Conservation (phyloP, 2,797 vertebrate species). For the Myiotriccus ornatus region DNA sequence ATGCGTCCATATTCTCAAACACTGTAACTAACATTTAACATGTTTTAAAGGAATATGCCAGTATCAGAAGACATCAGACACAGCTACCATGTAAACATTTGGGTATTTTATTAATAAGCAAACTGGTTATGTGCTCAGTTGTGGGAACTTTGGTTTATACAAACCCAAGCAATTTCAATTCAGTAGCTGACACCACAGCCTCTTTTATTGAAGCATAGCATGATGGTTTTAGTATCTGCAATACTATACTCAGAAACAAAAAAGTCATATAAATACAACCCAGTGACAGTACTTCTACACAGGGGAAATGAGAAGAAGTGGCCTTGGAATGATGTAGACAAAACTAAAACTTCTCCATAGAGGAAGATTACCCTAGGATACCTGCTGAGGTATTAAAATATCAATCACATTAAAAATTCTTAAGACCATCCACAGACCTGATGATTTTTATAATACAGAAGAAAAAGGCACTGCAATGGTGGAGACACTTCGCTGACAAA, state of each 20-base stretch:
- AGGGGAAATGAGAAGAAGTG: background rate
- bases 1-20: background rate
- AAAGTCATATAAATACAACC: background rate
- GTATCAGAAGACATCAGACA: background rate
- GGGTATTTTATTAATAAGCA: background rate
- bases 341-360: background rate
- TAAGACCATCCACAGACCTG: background rate
- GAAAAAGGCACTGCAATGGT: background rate
- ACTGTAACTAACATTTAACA: background rate
- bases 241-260: background rate
- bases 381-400: background rate
- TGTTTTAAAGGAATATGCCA: background rate
- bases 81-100: background rate
- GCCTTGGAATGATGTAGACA: background rate
- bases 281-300: background rate
- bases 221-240: background rate
- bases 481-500: background rate
- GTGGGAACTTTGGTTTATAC: background rate
- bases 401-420: background rate
- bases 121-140: background rate
- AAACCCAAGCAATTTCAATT: background rate
- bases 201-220: background rate
- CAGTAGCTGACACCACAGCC: background rate
- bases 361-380: background rate
- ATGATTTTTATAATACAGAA: background rate